These are phyloP conservation scores for Drosophila subsilvestris DNA, from an alignment of 2,888 invertebrate species.

Conservation along the genomic window DNA sequence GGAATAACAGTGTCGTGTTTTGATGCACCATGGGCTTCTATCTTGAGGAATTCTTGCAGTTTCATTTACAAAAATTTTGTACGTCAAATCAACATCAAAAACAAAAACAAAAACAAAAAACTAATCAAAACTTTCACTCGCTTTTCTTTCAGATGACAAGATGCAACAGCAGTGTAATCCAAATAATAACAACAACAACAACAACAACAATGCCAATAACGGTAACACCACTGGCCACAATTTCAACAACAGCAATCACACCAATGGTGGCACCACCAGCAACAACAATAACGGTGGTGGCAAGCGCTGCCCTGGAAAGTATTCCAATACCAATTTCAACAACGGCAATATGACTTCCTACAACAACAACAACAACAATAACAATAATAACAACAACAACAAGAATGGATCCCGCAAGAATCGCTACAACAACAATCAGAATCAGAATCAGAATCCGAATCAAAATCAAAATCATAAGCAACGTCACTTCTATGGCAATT, in stretches of 20 bases:
- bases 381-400: constrained; percentile 4
- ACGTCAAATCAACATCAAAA: constrained; percentile 10
- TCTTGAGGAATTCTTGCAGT: constrained; percentile 48
- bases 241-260: constrained; percentile 47
- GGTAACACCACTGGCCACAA: constrained; percentile 37
- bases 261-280: constrained; percentile 2
- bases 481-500: constrained; percentile 24
- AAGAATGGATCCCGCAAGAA: constrained; percentile 42
- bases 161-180: constrained; percentile 57
- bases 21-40: constrained; percentile 48
- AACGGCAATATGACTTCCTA: constrained; percentile 29
- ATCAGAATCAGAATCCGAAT: constrained; percentile 16
- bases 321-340: constrained; percentile 40
- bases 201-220: constrained; percentile 23
- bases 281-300: constrained; percentile 19
- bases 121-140: not conserved
- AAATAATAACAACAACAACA: constrained; percentile 20
- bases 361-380: constrained; percentile 33
- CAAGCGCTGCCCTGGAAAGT: constrained; percentile 55
- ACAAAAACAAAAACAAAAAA: not conserved
- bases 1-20: constrained; percentile 3
- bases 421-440: constrained; percentile 52
- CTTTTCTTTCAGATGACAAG: constrained; percentile 57
- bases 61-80: constrained; percentile 53
- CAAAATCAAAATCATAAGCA: constrained; percentile 47